Conservation (phyloP, 2,888 invertebrate species). For the Cryptocephalus moraei region DNA sequence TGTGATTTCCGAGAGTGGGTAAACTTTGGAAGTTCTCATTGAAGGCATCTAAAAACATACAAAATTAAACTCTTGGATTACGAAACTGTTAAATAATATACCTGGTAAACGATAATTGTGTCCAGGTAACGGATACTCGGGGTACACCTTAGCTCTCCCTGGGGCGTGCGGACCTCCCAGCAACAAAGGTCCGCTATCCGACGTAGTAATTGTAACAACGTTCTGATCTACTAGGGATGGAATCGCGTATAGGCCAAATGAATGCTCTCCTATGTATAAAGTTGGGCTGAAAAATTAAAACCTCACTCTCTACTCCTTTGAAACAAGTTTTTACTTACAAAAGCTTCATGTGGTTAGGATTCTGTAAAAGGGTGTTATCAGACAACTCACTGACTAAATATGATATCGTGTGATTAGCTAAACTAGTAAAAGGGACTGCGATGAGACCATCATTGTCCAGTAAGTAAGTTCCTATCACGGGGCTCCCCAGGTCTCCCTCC, state of each 20-base stretch:
- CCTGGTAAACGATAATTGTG: slow-evolving; percentile 29
- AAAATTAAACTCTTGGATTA: not conserved
- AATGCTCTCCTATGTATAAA: slow-evolving; percentile 83
- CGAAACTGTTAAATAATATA: slow-evolving; percentile 9
- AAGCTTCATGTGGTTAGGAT: slow-evolving; percentile 41
- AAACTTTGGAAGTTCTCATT: slow-evolving; percentile 30
- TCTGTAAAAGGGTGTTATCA: slow-evolving; percentile 32
- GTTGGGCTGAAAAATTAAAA: slow-evolving; percentile 57
- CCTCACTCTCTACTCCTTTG: not conserved
- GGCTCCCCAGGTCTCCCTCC: slow-evolving; percentile 79
- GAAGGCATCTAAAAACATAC: slow-evolving; percentile 16
- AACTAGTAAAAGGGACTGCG: slow-evolving; percentile 78
- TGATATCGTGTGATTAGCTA: slow-evolving; percentile 76
- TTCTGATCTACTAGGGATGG: slow-evolving; percentile 88
- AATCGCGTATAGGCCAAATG: slow-evolving; percentile 81
- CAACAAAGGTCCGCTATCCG: slow-evolving; percentile 54
- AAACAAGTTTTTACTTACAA: slow-evolving; percentile 36
- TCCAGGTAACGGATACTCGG: slow-evolving; percentile 30
- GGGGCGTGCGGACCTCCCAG: slow-evolving; percentile 58
- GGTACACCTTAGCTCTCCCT: slow-evolving; percentile 24
- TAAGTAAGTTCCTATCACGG: slow-evolving; percentile 82
- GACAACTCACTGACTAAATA: slow-evolving; percentile 39
- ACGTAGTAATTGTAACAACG: slow-evolving; percentile 69
- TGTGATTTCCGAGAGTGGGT: slow-evolving; percentile 23
- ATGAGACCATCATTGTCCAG: slow-evolving; percentile 67